Evolutionary conservation across 2,888 invertebrate genomes (phyloP).

Genomic region (Acanthoscelides obtectus): DNA sequence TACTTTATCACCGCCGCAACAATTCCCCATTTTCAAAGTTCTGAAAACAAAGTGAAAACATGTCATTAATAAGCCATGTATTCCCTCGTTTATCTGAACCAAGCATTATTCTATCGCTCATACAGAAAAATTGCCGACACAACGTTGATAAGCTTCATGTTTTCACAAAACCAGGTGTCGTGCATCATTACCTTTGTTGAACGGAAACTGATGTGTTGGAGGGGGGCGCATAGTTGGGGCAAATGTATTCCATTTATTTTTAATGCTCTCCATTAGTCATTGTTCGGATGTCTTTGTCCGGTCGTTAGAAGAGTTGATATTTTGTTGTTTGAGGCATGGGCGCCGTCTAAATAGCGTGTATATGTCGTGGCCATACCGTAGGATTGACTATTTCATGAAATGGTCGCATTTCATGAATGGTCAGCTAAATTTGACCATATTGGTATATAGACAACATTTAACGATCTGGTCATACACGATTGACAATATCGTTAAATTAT

Average conservation of each 20-base stretch:
- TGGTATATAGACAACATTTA: too few relatives aligned
- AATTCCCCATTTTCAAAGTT: not conserved
- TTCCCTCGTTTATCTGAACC: not conserved
- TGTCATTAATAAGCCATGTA: not conserved
- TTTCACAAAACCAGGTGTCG: not conserved
- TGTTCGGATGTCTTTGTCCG: not conserved
- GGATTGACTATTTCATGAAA: too few relatives aligned
- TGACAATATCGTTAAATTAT: too few relatives aligned
- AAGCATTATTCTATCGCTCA: not conserved
- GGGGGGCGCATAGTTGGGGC: not conserved
- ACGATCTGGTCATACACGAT: too few relatives aligned
- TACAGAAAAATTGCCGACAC: not conserved
- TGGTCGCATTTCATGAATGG: too few relatives aligned
- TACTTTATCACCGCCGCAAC: not conserved
- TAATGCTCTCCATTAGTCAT: not conserved
- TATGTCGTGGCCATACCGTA: too few relatives aligned
- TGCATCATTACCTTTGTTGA: not conserved
- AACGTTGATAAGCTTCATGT: not conserved
- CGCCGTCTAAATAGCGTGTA: too few relatives aligned
- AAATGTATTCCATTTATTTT: not conserved
- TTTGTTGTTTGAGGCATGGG: not conserved
- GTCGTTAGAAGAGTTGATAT: not conserved
- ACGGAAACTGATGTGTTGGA: not conserved
- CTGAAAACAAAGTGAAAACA: not conserved
- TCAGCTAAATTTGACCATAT: too few relatives aligned